These are phyloP conservation scores for Blastomussa wellsi DNA, from an alignment of 92 coral and sea anemone genomes.

Conservation along the genomic window DNA sequence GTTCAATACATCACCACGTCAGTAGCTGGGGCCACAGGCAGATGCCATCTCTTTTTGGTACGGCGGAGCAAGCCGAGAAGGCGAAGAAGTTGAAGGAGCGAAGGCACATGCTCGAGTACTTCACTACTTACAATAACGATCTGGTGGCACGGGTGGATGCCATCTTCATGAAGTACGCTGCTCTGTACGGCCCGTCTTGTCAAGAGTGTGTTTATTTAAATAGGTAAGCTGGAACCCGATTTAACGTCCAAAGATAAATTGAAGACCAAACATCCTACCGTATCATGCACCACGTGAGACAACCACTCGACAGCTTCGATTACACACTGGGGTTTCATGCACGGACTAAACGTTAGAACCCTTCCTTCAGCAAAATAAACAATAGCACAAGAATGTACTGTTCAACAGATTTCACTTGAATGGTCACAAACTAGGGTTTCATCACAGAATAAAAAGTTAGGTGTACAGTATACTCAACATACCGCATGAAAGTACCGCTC, in stretches of 20 bases:
- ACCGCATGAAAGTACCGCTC: not conserved
- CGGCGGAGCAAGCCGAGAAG: constrained; percentile 66
- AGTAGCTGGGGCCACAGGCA: constrained; percentile 53
- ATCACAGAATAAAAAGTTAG: not conserved
- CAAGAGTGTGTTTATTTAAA: constrained; percentile 70
- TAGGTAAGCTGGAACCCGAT: not conserved
- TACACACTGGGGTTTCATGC: too few relatives aligned
- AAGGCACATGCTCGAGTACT: constrained; percentile 72
- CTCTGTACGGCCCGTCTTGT: constrained; percentile 73
- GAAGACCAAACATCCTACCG: not conserved
- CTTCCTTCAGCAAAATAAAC: too few relatives aligned
- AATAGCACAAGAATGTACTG: not conserved
- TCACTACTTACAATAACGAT: constrained; percentile 73
- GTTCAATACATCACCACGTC: constrained; percentile 33
- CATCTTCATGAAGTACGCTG: constrained; percentile 84
- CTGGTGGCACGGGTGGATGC: constrained; percentile 78
- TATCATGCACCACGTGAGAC: too few relatives aligned
- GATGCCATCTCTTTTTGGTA: constrained; percentile 69
- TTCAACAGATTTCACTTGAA: not conserved
- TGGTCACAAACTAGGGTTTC: not conserved
- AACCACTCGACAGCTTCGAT: too few relatives aligned
- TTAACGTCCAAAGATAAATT: not conserved
- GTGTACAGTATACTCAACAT: too few relatives aligned
- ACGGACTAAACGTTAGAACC: too few relatives aligned
- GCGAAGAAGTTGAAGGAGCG: constrained; percentile 62